These are phyloP conservation scores for Parazoanthus darwini DNA, from an alignment of 92 coral and sea anemone genomes.

Conservation along the genomic window DNA sequence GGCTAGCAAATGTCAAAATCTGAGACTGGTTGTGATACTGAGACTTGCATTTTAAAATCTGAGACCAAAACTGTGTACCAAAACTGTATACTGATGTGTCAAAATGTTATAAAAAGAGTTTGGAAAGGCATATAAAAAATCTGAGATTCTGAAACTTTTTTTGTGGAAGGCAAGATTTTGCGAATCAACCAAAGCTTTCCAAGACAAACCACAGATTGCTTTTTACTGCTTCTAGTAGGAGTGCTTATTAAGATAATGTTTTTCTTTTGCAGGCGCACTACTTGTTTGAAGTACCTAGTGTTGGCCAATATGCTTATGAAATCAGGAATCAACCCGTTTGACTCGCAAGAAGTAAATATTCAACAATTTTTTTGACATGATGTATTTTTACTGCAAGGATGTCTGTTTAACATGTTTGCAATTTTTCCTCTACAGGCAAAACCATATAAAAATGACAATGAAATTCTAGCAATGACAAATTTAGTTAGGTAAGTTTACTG, in stretches of 20 bases:
- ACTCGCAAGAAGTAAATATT: slow-evolving; percentile 85
- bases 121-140: neutral
- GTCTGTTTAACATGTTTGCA: neutral
- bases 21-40: neutral
- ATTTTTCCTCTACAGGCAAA: slow-evolving; percentile 63
- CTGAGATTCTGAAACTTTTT: neutral
- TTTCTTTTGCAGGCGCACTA: slow-evolving; percentile 75
- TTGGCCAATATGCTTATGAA: slow-evolving; percentile 99
- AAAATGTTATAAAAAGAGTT: neutral
- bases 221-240: neutral
- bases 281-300: slow-evolving; percentile 93
- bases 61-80: neutral
- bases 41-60: neutral
- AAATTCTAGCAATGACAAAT: slow-evolving; percentile 97
- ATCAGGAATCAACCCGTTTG: slow-evolving; percentile 98
- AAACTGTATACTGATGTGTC: no score
- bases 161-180: no score
- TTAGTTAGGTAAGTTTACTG: slow-evolving; percentile 64
- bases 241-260: neutral
- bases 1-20: neutral
- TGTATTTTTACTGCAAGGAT: neutral
- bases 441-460: slow-evolving; percentile 95
- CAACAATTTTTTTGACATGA: no score
- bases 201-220: neutral
- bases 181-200: no score